These are phyloP conservation scores for Strix occidentalis DNA, from an alignment of 2,797 vertebrate genomes.

Conservation along the genomic window DNA sequence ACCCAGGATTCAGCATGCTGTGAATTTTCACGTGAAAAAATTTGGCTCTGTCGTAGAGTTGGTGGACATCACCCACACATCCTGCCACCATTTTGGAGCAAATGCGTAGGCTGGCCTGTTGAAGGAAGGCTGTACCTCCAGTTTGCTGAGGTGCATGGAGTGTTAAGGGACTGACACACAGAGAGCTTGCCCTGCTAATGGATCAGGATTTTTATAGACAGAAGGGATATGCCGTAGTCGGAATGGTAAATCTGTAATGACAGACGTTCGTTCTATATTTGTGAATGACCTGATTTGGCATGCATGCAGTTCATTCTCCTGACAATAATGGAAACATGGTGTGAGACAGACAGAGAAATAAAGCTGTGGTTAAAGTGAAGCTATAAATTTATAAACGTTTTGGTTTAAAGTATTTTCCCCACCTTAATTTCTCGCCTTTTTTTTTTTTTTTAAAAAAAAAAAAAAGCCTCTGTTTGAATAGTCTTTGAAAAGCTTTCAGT, in stretches of 20 bases:
- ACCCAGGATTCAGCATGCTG: neutral
- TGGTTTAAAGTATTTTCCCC: conserved; percentile 26
- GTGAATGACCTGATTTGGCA: conserved; percentile 82
- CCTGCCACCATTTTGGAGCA: neutral
- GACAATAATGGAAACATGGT: conserved; percentile 76
- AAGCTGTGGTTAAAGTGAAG: conserved; percentile 18
- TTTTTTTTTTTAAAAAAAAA: too few relatives aligned
- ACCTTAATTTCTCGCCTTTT: neutral
- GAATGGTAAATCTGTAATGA: conserved; percentile 78
- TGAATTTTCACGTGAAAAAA: neutral
- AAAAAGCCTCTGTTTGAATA: neutral
- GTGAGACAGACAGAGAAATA: conserved; percentile 65
- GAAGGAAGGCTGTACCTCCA: neutral
- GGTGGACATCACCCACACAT: neutral
- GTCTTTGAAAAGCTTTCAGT: conserved; percentile 44
- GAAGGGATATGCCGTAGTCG: conserved; percentile 68
- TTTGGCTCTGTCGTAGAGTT: neutral
- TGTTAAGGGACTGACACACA: conserved; percentile 27
- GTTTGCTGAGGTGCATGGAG: neutral
- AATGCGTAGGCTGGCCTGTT: neutral
- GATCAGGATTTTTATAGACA: conserved; percentile 72
- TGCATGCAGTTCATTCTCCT: conserved; percentile 70
- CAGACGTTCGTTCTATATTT: conserved; percentile 79
- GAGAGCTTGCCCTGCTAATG: conserved; percentile 53
- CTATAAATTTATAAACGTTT: neutral